phyloP scores from a whole-genome alignment of 2,113 vertebrate species.

The Sebastes schlegelii region DNA sequence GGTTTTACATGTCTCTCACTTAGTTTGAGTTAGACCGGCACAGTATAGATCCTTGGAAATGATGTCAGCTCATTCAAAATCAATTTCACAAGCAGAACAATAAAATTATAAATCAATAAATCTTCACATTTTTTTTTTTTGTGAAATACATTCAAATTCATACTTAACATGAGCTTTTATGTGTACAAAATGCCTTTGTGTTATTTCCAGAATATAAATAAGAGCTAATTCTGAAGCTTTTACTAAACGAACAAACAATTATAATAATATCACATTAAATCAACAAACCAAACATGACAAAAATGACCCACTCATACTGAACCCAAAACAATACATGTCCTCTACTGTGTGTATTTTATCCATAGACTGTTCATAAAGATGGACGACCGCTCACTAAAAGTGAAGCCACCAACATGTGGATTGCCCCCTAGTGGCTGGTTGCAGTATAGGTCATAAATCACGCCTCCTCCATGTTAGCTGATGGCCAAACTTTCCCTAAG shows the following conservation, averaged over 20 bases:
- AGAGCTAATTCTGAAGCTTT: slow-evolving; percentile 4
- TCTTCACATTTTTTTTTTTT: slow-evolving; percentile 14
- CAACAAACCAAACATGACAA: slow-evolving; percentile 17
- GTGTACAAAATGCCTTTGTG: slow-evolving; percentile 29
- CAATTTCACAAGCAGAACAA: slow-evolving; percentile 1
- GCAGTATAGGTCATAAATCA: too few species aligned
- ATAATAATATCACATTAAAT: slow-evolving; percentile 6
- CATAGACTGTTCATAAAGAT: too few species aligned
- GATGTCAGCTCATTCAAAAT: background rate
- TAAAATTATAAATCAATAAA: slow-evolving; percentile 19
- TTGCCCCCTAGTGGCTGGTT: too few species aligned
- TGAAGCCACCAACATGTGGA: too few species aligned
- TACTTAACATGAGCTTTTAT: slow-evolving; percentile 26
- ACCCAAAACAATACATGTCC: background rate
- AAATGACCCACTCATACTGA: slow-evolving; percentile 10
- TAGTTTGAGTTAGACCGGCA: background rate
- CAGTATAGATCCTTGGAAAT: slow-evolving; percentile 23
- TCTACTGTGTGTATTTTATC: background rate
- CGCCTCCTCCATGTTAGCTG: too few species aligned
- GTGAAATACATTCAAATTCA: slow-evolving; percentile 25
- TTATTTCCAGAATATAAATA: slow-evolving; percentile 30
- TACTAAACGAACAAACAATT: slow-evolving; percentile 15
- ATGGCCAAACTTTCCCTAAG: too few species aligned
- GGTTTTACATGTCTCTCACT: background rate
- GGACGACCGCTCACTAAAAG: too few species aligned